Evolutionary conservation across 2,888 invertebrate genomes (phyloP).

Genomic region (Stenodema calcarata): DNA sequence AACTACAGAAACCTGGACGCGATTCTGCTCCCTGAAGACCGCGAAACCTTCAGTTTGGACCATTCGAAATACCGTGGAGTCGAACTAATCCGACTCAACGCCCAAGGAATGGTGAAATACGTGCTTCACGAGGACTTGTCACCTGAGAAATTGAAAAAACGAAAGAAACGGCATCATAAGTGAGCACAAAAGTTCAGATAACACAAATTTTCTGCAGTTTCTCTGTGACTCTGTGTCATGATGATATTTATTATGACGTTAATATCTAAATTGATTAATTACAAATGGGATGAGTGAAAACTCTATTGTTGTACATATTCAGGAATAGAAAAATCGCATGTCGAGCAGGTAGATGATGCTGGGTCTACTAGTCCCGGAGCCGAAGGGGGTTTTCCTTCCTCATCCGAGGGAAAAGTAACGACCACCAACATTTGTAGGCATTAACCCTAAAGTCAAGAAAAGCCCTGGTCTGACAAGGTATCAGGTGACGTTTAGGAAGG

Average conservation of each 20-base stretch:
- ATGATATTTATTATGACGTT: no score
- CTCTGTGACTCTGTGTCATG: no score
- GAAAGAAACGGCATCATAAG: neutral
- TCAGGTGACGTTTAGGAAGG: neutral
- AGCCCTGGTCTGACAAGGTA: neutral
- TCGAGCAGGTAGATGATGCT: no score
- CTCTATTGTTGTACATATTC: no score
- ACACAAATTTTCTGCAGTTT: no score
- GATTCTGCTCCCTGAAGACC: neutral
- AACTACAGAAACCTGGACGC: neutral
- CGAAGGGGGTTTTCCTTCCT: neutral
- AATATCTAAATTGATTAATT: no score
- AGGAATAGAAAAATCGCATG: no score
- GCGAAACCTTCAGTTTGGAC: neutral
- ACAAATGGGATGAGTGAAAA: no score
- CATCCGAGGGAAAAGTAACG: neutral
- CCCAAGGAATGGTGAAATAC: slow-evolving; percentile 12
- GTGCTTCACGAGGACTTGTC: slow-evolving; percentile 8
- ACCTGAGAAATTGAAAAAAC: neutral
- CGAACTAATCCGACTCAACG: neutral
- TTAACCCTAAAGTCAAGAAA: neutral
- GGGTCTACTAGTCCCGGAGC: neutral
- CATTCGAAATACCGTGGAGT: neutral
- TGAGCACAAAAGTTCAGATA: no score
- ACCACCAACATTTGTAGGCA: neutral